A percentile compares a stretch with the other conserved stretches of the same genome.
Evolutionary conservation across 2,113 vertebrate species (phyloP).

Genomic region (Prinia subflava): DNA sequence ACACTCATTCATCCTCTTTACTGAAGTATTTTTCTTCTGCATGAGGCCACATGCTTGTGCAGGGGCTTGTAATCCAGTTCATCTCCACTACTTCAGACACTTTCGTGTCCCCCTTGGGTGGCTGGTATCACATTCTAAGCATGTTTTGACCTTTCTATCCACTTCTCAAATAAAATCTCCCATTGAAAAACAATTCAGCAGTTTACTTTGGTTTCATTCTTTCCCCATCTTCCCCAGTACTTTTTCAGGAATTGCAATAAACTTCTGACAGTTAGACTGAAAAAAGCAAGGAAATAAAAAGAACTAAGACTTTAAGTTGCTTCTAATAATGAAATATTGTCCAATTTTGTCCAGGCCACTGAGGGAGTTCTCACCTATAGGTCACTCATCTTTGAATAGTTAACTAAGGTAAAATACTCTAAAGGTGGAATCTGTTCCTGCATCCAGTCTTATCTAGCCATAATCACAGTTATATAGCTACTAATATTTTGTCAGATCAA

Average conservation of each 20-base stretch:
- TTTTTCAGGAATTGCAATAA: neutral
- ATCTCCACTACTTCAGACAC: neutral
- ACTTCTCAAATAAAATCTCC: neutral
- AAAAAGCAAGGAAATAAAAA: neutral
- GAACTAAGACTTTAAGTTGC: neutral
- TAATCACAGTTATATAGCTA: neutral
- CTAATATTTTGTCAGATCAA: neutral
- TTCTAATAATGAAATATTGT: neutral
- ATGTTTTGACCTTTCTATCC: neutral
- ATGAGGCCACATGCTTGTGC: neutral
- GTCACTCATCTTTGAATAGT: neutral
- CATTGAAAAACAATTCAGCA: neutral
- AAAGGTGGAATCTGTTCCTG: neutral
- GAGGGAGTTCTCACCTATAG: neutral
- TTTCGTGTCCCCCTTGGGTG: neutral
- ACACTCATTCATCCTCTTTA: neutral
- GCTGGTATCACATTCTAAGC: neutral
- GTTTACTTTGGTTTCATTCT: neutral
- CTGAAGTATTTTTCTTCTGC: neutral
- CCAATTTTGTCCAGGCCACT: neutral
- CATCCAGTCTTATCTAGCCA: neutral
- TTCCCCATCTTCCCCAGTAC: neutral
- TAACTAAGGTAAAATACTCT: neutral
- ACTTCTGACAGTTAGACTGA: neutral
- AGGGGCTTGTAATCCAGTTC: neutral